Percentiles rank a stretch among this genome's conserved stretches.
Conservation (phyloP, 2,888 invertebrate genomes). For the Caenorhabditis plicata region DNA sequence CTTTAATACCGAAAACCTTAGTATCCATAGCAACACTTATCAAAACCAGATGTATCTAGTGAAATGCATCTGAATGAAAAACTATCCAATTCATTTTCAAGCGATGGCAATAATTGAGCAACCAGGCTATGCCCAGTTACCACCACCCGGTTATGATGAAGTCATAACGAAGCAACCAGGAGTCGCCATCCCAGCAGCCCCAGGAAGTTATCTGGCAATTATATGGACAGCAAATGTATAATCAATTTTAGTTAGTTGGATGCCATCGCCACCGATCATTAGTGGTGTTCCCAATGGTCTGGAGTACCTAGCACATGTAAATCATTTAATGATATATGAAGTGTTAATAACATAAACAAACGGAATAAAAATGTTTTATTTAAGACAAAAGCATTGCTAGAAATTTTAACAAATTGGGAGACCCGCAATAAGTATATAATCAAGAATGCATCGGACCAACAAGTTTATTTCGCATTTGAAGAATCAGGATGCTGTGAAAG, state of each 20-base stretch:
- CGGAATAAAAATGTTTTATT: slow-evolving; percentile 28
- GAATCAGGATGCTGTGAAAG: slow-evolving; percentile 66
- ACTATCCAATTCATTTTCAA: too few relatives aligned
- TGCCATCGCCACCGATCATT: slow-evolving; percentile 38
- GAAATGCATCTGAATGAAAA: too few relatives aligned
- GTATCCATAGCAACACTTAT: too few relatives aligned
- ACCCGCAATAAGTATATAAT: slow-evolving; percentile 46
- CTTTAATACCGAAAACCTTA: too few relatives aligned
- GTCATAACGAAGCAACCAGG: slow-evolving; percentile 26
- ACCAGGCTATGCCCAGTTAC: too few relatives aligned
- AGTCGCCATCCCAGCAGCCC: slow-evolving; percentile 10
- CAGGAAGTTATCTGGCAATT: slow-evolving; percentile 1
- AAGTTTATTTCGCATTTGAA: slow-evolving; percentile 57
- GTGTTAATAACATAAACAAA: too few relatives aligned
- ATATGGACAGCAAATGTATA: not conserved
- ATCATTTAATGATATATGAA: too few relatives aligned
- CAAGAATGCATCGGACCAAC: slow-evolving; percentile 41
- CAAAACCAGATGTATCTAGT: too few relatives aligned
- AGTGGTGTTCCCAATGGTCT: slow-evolving; percentile 32
- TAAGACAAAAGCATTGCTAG: slow-evolving; percentile 40
- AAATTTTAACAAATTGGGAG: slow-evolving; percentile 48
- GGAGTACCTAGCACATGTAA: slow-evolving; percentile 41
- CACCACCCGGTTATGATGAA: not conserved
- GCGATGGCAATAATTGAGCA: too few relatives aligned
- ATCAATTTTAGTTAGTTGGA: slow-evolving; percentile 21